Conservation (phyloP, 2,888 invertebrate species). For the Strigamia transsilvanica region DNA sequence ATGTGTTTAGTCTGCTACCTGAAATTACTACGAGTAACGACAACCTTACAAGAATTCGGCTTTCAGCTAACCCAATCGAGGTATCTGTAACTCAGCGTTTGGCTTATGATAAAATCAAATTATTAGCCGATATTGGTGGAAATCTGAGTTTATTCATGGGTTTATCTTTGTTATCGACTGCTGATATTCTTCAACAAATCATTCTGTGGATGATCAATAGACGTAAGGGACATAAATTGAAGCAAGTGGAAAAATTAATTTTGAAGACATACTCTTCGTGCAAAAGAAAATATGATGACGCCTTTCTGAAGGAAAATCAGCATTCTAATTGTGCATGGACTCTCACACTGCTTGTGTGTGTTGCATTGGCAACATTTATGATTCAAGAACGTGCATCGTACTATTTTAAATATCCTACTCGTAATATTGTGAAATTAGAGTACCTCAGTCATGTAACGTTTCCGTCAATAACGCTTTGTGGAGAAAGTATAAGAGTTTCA, state of each 20-base stretch:
- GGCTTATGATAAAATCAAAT: background rate
- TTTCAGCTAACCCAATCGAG: background rate
- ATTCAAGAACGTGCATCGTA: background rate
- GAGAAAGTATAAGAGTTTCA: background rate
- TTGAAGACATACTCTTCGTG: background rate
- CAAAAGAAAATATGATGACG: too few relatives aligned
- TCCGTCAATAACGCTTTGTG: background rate
- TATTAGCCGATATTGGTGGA: slow-evolving; percentile 1
- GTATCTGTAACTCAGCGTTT: background rate
- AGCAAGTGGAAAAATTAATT: background rate
- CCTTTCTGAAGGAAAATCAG: background rate
- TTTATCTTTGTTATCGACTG: background rate
- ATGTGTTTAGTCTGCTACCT: background rate
- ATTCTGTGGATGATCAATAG: background rate
- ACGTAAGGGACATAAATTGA: background rate
- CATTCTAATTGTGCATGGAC: background rate
- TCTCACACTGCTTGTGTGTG: background rate
- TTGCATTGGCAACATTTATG: background rate
- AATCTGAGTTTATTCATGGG: slow-evolving; percentile 7
- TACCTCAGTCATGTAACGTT: background rate
- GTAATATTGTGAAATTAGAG: background rate
- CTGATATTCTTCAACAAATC: background rate
- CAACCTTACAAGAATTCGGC: background rate
- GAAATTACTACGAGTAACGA: background rate
- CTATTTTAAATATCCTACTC: background rate